Conservation (phyloP, 2,797 vertebrate species). For the Phylloscopus collybita region DNA sequence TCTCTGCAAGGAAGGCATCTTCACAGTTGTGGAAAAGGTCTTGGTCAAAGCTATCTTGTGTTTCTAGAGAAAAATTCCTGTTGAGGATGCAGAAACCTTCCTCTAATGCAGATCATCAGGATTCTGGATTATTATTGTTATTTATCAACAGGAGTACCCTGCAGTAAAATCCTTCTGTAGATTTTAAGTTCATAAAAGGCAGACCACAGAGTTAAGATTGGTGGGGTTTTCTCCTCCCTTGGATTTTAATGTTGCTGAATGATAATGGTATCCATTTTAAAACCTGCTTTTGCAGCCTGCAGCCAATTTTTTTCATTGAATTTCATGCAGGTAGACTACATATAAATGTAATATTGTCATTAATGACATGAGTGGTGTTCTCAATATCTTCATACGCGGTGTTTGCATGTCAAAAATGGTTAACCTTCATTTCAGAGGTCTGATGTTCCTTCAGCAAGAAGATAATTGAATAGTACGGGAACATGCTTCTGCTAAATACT, state of each 20-base stretch:
- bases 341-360: background rate
- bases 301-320: background rate
- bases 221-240: background rate
- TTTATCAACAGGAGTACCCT: background rate
- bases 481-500: background rate
- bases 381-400: background rate
- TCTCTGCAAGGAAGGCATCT: background rate
- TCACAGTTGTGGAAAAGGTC: background rate
- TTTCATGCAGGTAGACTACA: background rate
- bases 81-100: background rate
- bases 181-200: background rate
- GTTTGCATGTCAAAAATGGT: background rate
- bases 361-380: background rate
- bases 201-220: background rate
- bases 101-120: background rate
- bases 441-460: background rate
- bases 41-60: background rate
- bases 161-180: background rate
- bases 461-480: background rate
- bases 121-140: background rate
- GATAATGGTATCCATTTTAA: background rate
- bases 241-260: background rate
- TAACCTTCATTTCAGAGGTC: constrained; percentile 6
- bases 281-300: background rate
- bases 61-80: background rate